These are phyloP conservation scores for Progne subis DNA, from an alignment of 2,113 vertebrate genomes.

Conservation along the genomic window DNA sequence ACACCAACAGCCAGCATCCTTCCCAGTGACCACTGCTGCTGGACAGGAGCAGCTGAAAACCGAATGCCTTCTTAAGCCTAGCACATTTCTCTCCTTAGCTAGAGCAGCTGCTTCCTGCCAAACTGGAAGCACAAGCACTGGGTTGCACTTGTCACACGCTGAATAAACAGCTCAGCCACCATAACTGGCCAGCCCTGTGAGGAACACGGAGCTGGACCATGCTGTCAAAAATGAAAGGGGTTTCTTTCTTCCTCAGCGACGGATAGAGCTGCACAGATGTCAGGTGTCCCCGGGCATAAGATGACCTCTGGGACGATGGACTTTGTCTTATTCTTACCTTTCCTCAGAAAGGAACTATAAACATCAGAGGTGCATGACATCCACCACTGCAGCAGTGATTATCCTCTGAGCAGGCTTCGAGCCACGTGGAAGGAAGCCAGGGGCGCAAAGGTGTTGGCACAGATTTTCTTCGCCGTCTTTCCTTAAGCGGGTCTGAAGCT, in stretches of 20 bases:
- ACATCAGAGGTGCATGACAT: neutral
- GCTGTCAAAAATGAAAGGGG: neutral
- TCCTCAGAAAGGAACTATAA: neutral
- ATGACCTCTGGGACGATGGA: neutral
- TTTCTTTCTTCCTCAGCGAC: neutral
- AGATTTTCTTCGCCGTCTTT: neutral
- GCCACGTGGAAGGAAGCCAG: neutral
- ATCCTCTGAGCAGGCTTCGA: neutral
- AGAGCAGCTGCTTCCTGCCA: neutral
- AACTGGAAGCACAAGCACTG: neutral
- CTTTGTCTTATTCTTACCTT: neutral
- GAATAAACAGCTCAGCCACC: neutral
- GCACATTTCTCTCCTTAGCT: neutral
- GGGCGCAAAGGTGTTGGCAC: neutral
- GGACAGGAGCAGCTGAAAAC: neutral
- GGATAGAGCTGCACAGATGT: neutral
- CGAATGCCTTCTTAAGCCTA: neutral
- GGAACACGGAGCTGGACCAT: neutral
- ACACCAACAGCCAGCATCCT: neutral
- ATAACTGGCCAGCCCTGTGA: neutral
- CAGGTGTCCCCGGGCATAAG: neutral
- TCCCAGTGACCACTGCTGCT: neutral
- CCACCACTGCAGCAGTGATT: neutral
- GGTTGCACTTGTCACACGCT: neutral
- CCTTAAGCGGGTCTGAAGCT: neutral